Percentiles rank a stretch among this genome's conserved stretches.
Evolutionary conservation across 2,113 vertebrate genomes (phyloP).

Genomic region (Rhineura floridana): DNA sequence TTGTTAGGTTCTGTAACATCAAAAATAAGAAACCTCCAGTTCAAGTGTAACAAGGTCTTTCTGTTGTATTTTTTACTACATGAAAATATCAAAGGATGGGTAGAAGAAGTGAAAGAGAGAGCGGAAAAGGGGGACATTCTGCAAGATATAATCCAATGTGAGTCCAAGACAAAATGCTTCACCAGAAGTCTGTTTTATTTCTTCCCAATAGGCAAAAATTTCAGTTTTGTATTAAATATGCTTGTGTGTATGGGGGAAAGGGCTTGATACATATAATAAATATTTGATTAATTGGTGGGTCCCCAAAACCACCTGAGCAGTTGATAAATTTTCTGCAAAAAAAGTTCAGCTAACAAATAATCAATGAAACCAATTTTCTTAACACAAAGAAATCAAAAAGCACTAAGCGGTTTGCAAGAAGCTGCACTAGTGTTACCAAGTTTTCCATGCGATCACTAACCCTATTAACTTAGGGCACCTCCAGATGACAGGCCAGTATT

Average conservation of each 20-base stretch:
- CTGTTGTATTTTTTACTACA: slow-evolving; percentile 10
- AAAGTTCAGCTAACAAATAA: slow-evolving; percentile 14
- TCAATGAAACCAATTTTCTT: slow-evolving; percentile 7
- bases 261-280: background rate
- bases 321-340: background rate
- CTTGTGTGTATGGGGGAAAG: background rate
- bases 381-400: background rate
- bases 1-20: slow-evolving; percentile 40
- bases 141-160: background rate
- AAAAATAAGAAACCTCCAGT: slow-evolving; percentile 27
- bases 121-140: background rate
- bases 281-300: background rate
- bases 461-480: slow-evolving; percentile 21
- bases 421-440: background rate
- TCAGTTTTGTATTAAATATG: background rate
- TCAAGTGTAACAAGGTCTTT: slow-evolving; percentile 10
- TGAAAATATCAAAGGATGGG: background rate
- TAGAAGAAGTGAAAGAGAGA: background rate
- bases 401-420: slow-evolving; percentile 18
- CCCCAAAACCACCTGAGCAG: slow-evolving; percentile 2
- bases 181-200: background rate
- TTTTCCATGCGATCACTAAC: slow-evolving; percentile 1
- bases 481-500: background rate
- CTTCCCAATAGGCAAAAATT: background rate
- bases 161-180: background rate